These are phyloP conservation scores for Scaptomyza montana DNA, from an alignment of 1,140 invertebrate genomes.

Conservation along the genomic window DNA sequence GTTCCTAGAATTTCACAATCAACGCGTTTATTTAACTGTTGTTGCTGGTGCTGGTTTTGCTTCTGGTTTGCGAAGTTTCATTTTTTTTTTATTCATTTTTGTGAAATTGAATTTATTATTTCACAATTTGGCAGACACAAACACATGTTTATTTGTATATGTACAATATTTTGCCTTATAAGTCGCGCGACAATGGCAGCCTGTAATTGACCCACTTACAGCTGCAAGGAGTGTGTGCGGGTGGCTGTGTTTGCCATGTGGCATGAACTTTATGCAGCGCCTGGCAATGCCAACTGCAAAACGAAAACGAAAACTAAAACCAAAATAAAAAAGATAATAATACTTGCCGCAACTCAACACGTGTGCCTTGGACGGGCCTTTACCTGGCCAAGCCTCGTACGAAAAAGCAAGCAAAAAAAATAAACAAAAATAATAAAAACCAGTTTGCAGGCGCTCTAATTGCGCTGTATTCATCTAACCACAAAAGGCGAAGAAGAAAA, in stretches of 20 bases:
- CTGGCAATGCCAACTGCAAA: constrained; percentile 41
- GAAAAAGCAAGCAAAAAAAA: constrained; percentile 1
- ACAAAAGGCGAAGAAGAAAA: neutral
- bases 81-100: constrained; percentile 62
- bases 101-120: constrained; percentile 80
- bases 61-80: constrained; percentile 36
- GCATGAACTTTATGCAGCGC: constrained; percentile 62
- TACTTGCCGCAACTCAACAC: constrained; percentile 28
- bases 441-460: constrained; percentile 74
- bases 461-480: constrained; percentile 47
- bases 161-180: constrained; percentile 24
- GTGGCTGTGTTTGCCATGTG: constrained; percentile 22
- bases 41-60: constrained; percentile 35
- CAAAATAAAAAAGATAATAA: constrained; percentile 8
- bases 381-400: constrained; percentile 32
- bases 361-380: constrained; percentile 26
- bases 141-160: constrained; percentile 13
- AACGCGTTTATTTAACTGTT: constrained; percentile 46
- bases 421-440: constrained; percentile 31
- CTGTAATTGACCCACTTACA: constrained; percentile 76
- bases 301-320: neutral
- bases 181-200: constrained; percentile 69
- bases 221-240: constrained; percentile 26
- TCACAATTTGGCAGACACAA: constrained; percentile 58
- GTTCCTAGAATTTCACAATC: constrained; percentile 71